Evolutionary conservation across 2,888 invertebrate species (phyloP).

Genomic region (Ptychoptera contaminata): DNA sequence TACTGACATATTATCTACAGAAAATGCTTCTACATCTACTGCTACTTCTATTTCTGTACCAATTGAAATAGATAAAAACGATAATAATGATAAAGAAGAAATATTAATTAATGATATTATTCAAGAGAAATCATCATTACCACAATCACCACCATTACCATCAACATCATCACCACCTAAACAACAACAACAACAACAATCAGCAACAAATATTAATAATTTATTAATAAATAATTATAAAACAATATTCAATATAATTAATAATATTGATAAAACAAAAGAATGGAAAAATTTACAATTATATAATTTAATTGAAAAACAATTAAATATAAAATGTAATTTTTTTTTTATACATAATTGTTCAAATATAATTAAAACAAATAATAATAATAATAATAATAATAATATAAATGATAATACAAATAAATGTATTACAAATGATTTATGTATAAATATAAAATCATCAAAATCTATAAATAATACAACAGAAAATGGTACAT

Average conservation of each 20-base stretch:
- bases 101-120: too few relatives aligned
- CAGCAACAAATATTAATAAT: not conserved
- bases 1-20: too few relatives aligned
- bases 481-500: too few relatives aligned
- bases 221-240: conserved; percentile 1
- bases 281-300: conserved; percentile 24
- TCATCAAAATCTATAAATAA: too few relatives aligned
- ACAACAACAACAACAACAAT: too few relatives aligned
- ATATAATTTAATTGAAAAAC: too few relatives aligned
- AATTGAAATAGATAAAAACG: too few relatives aligned
- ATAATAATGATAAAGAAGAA: too few relatives aligned
- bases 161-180: not conserved
- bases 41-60: too few relatives aligned
- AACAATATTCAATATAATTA: not conserved
- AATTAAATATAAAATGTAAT: conserved; percentile 33
- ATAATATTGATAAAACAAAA: conserved; percentile 27
- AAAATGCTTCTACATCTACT: too few relatives aligned
- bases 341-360: conserved; percentile 18
- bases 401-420: not conserved
- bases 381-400: not conserved
- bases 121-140: not conserved
- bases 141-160: not conserved
- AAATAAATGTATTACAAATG: conserved; percentile 14
- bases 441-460: conserved; percentile 13
- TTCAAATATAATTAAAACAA: not conserved